phyloP scores from a whole-genome alignment of 2,113 vertebrate genomes.

The Atlantisia rogersi region DNA sequence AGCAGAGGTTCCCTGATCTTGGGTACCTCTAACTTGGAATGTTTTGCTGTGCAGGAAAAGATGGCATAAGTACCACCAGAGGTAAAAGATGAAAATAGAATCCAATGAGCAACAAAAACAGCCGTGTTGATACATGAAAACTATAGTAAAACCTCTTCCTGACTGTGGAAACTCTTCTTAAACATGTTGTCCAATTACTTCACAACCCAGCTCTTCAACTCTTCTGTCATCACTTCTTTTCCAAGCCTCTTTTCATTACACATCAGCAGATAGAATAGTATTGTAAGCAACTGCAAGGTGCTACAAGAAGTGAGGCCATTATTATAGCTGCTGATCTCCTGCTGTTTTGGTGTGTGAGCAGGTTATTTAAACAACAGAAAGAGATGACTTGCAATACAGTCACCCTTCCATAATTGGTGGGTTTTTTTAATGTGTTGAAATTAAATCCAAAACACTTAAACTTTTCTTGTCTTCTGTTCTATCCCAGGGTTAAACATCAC shows the following conservation, averaged over 20 bases:
- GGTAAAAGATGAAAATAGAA: not conserved
- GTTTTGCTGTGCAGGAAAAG: not conserved
- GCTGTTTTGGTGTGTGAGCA: not conserved
- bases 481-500: not conserved
- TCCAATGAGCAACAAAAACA: fast-evolving
- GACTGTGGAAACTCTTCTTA: not conserved
- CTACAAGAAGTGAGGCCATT: not conserved
- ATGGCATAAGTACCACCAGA: not conserved
- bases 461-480: not conserved
- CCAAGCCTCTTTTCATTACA: not conserved
- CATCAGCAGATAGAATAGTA: not conserved
- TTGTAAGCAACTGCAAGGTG: not conserved
- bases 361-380: not conserved
- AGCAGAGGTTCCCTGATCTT: slow-evolving; percentile 4
- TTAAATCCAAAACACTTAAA: not conserved
- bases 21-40: not conserved
- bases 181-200: not conserved
- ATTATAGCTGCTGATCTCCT: not conserved
- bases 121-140: not conserved
- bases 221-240: not conserved
- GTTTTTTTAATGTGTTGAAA: not conserved
- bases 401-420: not conserved
- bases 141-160: not conserved
- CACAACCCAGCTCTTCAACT: not conserved
- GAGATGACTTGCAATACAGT: not conserved